Evolutionary conservation across 2,797 vertebrate genomes (phyloP), one percentile per base, ranked within the genome.

Genomic region (Crenichthys baileyi): DNA sequence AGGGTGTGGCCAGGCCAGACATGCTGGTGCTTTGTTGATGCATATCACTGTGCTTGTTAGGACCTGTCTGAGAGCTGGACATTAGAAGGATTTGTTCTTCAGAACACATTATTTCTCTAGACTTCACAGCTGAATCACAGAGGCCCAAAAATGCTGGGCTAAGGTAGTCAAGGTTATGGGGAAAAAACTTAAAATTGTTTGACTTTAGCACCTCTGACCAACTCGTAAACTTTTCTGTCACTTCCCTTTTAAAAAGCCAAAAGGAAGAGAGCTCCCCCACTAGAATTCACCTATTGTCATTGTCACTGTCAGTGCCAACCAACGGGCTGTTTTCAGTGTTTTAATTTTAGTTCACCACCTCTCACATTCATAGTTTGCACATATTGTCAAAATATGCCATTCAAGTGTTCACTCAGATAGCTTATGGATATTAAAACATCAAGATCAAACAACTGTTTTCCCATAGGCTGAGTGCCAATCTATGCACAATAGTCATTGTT

Each of bases 1-100:
- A 92, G 91, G 93, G 93, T 91, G 93, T 90, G 92, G 91, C 84
- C 73, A 53, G 85, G 77, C 81, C 89, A 93, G 88, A 93, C 92
- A 90, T 83, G 79, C 90, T 92, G 90, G 89, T 90, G 91, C 91
- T 92, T 85, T 70, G 77, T 58, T 87, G 77, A 82, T 80, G 77
- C 63, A 2, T 74, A n/a, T 79, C 44, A 4, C 48, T 76, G 24
- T 46, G 76, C 84, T 53, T 82, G 78, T 80, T 51, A 73, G 78
- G 77, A 83, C 80, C 67, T 56, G 79, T 80, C 75, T 58, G 68
- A 79, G 61, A 70, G 79, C 67, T 84, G 86, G 89, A 86, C 85
- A 76, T 72, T 24, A 72, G 46, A 48, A 79, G 29, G 4, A 18
- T 56, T 24, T 67, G 48, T 2, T 58, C 29, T 60, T 72, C 41